These are phyloP conservation scores for Drosophila neotestacea DNA, from an alignment of 2,888 invertebrate species.

Conservation along the genomic window DNA sequence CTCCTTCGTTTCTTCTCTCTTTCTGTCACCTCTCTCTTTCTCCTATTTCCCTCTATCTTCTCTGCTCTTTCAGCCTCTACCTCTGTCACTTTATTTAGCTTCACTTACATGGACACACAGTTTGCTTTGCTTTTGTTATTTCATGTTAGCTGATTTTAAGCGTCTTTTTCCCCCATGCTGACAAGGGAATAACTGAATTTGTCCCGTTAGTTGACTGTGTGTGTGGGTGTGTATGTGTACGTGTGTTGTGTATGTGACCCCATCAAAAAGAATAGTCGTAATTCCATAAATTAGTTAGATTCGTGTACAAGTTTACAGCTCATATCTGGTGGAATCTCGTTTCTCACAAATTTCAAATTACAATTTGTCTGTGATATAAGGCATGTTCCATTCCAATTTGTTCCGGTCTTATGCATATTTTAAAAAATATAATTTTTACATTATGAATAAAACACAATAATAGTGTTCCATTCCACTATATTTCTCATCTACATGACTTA, in stretches of 20 bases:
- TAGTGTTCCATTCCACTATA: constrained; percentile 6
- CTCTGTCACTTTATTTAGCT: constrained; percentile 25
- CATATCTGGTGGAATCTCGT: constrained; percentile 13
- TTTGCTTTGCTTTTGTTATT: constrained; percentile 51
- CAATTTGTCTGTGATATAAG: background rate
- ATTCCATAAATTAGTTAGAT: constrained; percentile 35
- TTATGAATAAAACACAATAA: too few species aligned
- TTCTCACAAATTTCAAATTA: background rate
- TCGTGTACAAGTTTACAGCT: constrained; percentile 15
- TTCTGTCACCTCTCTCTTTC: background rate
- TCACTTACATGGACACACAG: constrained; percentile 5
- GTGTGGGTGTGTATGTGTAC: background rate
- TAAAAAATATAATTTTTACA: background rate
- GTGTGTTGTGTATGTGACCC: constrained; percentile 15
- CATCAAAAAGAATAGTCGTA: constrained; percentile 34
- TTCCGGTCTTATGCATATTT: background rate
- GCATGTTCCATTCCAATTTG: constrained; percentile 8
- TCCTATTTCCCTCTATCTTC: background rate
- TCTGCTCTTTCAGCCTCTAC: background rate
- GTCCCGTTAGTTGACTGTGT: constrained; percentile 19
- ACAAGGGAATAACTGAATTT: constrained; percentile 46
- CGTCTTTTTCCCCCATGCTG: background rate
- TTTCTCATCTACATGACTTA: background rate
- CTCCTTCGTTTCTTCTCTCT: background rate
- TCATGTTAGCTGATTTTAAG: constrained; percentile 55